Percentiles rank a stretch among this genome's conserved stretches.
Evolutionary conservation across 2,888 invertebrate species (phyloP).

Genomic region (Eupithecia inturbata): DNA sequence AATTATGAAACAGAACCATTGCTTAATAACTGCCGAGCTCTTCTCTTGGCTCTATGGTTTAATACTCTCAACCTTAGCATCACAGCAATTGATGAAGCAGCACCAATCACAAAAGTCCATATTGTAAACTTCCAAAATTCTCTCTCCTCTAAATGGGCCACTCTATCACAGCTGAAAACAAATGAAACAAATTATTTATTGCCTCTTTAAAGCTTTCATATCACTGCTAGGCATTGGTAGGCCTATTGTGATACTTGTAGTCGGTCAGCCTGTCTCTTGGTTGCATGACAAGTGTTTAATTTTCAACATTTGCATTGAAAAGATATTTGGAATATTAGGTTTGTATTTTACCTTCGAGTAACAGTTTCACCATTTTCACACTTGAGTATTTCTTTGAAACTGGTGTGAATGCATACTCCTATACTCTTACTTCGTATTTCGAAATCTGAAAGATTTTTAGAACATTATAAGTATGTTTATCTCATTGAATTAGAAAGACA

Average conservation of each 20-base stretch:
- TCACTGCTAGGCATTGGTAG: too few relatives aligned
- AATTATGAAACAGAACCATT: conserved; percentile 79
- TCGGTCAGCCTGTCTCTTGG: too few relatives aligned
- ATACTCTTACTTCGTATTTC: conserved; percentile 92
- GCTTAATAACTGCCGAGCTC: conserved; percentile 88
- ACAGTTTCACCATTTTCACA: conserved; percentile 92
- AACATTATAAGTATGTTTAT: background rate
- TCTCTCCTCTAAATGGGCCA: conserved; percentile 92
- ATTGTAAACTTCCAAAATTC: conserved; percentile 93
- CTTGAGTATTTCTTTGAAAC: conserved; percentile 91
- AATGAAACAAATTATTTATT: background rate
- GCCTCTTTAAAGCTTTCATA: too few relatives aligned
- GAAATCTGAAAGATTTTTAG: conserved; percentile 80
- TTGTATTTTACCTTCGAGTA: conserved; percentile 85
- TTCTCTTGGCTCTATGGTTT: conserved; percentile 86
- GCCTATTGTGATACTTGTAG: too few relatives aligned
- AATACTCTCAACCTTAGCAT: conserved; percentile 87
- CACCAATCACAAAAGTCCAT: conserved; percentile 86
- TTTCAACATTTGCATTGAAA: background rate
- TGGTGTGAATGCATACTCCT: conserved; percentile 92
- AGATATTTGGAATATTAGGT: background rate
- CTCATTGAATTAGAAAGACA: background rate
- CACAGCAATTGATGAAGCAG: conserved; percentile 87
- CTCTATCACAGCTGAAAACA: conserved; percentile 90
- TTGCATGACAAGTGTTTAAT: too few relatives aligned